phyloP scores from a whole-genome alignment of 2,888 invertebrate species.

The Synanthedon myopaeformis region DNA sequence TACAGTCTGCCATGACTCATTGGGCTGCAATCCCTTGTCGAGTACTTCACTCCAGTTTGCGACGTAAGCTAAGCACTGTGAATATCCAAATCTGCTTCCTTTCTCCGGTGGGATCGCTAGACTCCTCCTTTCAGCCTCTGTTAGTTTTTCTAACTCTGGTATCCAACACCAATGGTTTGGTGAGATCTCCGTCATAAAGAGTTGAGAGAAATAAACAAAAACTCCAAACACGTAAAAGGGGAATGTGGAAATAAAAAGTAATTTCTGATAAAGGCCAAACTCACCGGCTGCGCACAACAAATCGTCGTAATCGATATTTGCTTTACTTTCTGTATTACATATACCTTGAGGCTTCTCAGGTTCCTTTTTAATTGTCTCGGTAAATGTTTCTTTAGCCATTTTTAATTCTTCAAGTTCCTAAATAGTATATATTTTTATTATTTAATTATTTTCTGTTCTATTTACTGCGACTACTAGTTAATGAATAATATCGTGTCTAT shows the following conservation, averaged over 20 bases:
- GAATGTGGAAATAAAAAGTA: conserved; percentile 28
- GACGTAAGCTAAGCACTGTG: conserved; percentile 32
- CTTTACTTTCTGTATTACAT: neutral
- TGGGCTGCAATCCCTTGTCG: conserved; percentile 14
- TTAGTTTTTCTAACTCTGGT: conserved; percentile 38
- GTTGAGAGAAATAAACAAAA: conserved; percentile 35
- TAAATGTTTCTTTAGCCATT: neutral
- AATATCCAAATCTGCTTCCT: conserved; percentile 30
- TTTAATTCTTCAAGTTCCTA: too few relatives aligned
- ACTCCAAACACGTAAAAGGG: conserved; percentile 42
- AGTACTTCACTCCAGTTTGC: conserved; percentile 41
- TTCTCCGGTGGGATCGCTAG: conserved; percentile 33
- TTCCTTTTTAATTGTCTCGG: neutral
- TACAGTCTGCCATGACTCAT: conserved; percentile 24
- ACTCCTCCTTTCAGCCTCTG: conserved; percentile 25
- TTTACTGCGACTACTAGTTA: neutral
- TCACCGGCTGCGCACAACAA: conserved; percentile 38
- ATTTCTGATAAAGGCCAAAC: conserved; percentile 37
- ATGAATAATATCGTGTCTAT: neutral
- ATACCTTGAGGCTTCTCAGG: neutral
- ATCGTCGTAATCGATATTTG: conserved; percentile 30
- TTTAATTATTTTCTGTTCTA: neutral
- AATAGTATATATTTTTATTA: too few relatives aligned
- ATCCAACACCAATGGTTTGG: conserved; percentile 46
- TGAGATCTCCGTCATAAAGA: conserved; percentile 41